Conservation (phyloP, 1,140 invertebrate genomes). For the Drosophila auraria region DNA sequence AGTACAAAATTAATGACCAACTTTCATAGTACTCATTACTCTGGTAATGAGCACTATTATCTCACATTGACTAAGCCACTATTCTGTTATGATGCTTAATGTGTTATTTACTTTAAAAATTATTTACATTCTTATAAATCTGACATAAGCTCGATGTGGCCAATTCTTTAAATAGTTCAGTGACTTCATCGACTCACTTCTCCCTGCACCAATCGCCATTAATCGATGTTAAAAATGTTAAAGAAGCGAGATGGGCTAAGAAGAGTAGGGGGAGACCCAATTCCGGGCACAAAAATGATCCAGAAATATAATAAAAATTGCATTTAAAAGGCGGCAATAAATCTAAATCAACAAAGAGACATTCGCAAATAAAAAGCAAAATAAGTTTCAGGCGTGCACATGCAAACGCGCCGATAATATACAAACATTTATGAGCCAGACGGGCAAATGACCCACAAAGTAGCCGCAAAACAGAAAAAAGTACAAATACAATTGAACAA, state of each 20-base stretch:
- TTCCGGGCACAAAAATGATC: constrained; percentile 24
- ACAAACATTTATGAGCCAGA: constrained; percentile 44
- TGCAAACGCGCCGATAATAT: constrained; percentile 11
- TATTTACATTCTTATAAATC: background rate
- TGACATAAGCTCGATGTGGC: too few species aligned
- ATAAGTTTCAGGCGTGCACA: constrained; percentile 29
- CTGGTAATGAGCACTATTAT: too few species aligned
- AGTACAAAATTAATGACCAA: too few species aligned
- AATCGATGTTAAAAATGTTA: constrained; percentile 29
- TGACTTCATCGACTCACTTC: constrained; percentile 13
- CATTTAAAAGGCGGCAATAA: constrained; percentile 70
- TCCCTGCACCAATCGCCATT: constrained; percentile 16
- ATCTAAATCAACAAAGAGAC: constrained; percentile 76
- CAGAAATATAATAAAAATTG: constrained; percentile 69
- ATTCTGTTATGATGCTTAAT: background rate
- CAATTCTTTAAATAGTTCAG: constrained; percentile 16
- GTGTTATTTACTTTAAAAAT: background rate
- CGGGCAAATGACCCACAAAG: constrained; percentile 79
- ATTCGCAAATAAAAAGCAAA: constrained; percentile 58
- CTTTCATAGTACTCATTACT: too few species aligned
- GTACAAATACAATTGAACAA: constrained; percentile 32
- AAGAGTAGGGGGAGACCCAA: background rate
- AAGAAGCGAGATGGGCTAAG: background rate
- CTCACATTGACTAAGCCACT: too few species aligned
- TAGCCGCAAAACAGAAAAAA: constrained; percentile 17